These are phyloP conservation scores for Podarcis lilfordi DNA, from an alignment of 2,797 vertebrate genomes.

Conservation along the genomic window DNA sequence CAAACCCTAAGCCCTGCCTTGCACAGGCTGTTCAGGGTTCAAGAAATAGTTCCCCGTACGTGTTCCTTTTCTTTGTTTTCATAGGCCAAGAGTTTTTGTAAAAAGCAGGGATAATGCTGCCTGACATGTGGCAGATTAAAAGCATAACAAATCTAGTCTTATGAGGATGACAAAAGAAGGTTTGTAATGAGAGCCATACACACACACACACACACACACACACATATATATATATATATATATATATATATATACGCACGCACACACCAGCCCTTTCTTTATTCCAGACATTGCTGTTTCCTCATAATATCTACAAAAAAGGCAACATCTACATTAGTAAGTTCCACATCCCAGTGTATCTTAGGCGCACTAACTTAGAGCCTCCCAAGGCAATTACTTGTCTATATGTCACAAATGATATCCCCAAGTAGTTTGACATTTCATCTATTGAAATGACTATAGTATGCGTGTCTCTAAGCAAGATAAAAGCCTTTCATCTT, in stretches of 20 bases:
- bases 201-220: too few species aligned
- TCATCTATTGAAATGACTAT: conserved; percentile 63
- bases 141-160: conserved; percentile 30
- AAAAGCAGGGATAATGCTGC: conserved; percentile 28
- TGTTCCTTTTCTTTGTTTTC: background rate
- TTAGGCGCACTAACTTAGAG: conserved; percentile 44
- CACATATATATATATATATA: too few species aligned
- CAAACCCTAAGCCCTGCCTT: background rate
- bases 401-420: conserved; percentile 63
- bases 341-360: conserved; percentile 40
- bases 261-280: conserved; percentile 15
- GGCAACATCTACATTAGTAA: conserved; percentile 52
- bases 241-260: too few species aligned
- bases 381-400: conserved; percentile 61
- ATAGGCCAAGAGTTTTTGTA: conserved; percentile 32
- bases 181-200: conserved; percentile 34
- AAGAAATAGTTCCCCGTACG: background rate
- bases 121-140: conserved; percentile 11
- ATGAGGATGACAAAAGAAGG: background rate
- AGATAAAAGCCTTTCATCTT: conserved; percentile 65
- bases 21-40: background rate
- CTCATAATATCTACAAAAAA: conserved; percentile 24
- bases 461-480: conserved; percentile 53
- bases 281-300: background rate
- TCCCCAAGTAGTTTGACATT: conserved; percentile 58